Evolutionary conservation across 1,140 invertebrate genomes (phyloP).

Genomic region (Holotrichia oblita): DNA sequence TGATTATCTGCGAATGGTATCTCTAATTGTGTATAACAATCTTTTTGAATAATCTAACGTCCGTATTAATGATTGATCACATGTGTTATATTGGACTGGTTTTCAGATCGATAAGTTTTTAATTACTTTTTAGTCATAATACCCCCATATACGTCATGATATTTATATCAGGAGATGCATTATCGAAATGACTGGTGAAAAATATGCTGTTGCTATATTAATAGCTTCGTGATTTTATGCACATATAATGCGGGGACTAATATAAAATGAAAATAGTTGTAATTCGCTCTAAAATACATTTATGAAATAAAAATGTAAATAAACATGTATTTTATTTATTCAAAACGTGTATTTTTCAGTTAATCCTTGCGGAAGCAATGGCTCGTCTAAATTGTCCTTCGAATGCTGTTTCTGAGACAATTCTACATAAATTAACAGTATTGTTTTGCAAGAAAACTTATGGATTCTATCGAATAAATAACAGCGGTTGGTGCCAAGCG

Average conservation of each 20-base stretch:
- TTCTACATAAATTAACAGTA: not conserved
- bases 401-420: not conserved
- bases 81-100: not conserved
- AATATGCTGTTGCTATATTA: not conserved
- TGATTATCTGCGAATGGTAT: no score
- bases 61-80: not conserved
- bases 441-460: constrained; percentile 4
- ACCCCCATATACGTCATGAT: not conserved
- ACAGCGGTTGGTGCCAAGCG: not conserved
- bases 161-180: not conserved
- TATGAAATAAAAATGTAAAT: no score
- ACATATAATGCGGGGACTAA: no score
- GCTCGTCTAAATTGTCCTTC: not conserved
- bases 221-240: not conserved
- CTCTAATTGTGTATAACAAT: no score
- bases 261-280: no score
- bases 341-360: no score
- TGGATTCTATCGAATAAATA: constrained; percentile 2
- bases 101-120: not conserved
- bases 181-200: not conserved
- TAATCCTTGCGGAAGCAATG: not conserved
- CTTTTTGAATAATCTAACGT: not conserved
- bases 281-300: no score
- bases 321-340: no score
- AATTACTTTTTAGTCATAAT: not conserved